Base-by-base conservation (phyloP, 2,797 vertebrate species). In the Lacerta agilis region DNA sequence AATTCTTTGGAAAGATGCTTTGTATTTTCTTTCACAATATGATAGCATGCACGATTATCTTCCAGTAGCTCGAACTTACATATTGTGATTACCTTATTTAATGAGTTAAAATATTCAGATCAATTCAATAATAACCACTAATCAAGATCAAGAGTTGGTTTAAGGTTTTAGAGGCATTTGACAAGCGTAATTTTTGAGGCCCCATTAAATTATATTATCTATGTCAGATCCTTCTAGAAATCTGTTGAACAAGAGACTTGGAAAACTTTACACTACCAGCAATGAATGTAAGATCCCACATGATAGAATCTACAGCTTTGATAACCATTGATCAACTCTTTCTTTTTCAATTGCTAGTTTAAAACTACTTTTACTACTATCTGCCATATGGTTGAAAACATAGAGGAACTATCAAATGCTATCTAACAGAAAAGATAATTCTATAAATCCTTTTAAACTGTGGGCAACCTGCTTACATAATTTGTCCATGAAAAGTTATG, bases 11-110 rank as follows among this genome's bases (percentile, higher is more conserved):
- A 79, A 89, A 78, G 33, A 69, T 72, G 43, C 49, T 64, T 83
- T 82, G 73, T 78, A 72, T 45, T 89, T 89, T 64, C 23, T 58
- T 76, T 77, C 38, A 45, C 45, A 43, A n/a, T 23, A 72, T 45
- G 72, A 78, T 69, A 76, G 20, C 23, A 45, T 45, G 6, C 38
- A 49, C 69, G 33, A 8, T 66, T 38, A 85, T 67, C 67, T 85
- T 73, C 36, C 33, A 81, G 49, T 36, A 78, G 67, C 45, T 86
- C 72, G 79, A 72, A 85, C 55, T 73, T 36, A 72, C 20, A 80
- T 88, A 82, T 41, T 78, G 23, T 45, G n/a, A 76, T 87, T 78
- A 45, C 38, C 36, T 55, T 83, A 83, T 64, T 87, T 82, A 87
- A 27, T n/a, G 18, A 69, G 72, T 83, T 82, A 79, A 79, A 89